phyloP scores from a whole-genome alignment of 1,140 invertebrate species.

The Ceratina calcarata region DNA sequence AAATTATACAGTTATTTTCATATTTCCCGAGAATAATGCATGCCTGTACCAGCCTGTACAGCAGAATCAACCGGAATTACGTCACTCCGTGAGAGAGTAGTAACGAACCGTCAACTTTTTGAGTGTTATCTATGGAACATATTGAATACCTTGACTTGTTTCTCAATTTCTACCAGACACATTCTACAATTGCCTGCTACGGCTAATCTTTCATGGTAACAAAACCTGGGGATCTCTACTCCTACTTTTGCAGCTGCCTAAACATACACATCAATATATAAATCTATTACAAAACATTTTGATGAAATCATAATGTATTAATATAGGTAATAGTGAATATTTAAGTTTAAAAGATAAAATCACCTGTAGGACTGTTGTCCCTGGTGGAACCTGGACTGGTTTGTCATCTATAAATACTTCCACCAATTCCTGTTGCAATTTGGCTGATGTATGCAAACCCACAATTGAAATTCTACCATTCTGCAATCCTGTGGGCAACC shows the following conservation, averaged over 20 bases:
- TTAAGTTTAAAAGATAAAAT: slow-evolving; percentile 1
- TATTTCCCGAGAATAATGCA: slow-evolving; percentile 23
- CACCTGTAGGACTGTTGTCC: slow-evolving; percentile 98
- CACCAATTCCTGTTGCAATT: slow-evolving; percentile 86
- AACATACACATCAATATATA: slow-evolving; percentile 55
- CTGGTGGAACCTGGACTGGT: slow-evolving; percentile 95
- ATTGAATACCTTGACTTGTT: slow-evolving; percentile 87
- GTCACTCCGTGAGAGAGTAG: slow-evolving; percentile 28
- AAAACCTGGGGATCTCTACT: slow-evolving; percentile 99
- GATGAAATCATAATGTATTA: neutral
- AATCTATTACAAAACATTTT: neutral
- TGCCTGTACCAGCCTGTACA: too few species aligned
- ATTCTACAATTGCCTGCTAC: slow-evolving; percentile 99
- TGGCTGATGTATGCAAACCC: slow-evolving; percentile 69
- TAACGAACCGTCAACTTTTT: too few species aligned
- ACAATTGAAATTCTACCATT: slow-evolving; percentile 62
- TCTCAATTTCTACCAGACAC: slow-evolving; percentile 99
- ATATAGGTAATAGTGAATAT: neutral
- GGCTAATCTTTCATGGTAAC: slow-evolving; percentile 98
- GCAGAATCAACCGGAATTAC: slow-evolving; percentile 21
- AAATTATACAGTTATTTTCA: slow-evolving; percentile 13
- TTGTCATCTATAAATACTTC: slow-evolving; percentile 99
- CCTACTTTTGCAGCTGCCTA: slow-evolving; percentile 97
- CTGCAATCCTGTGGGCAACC: slow-evolving; percentile 71
- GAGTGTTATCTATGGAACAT: too few species aligned